A percentile compares a stretch with the other conserved stretches of the same genome.
phyloP scores from a whole-genome alignment of 2,113 vertebrate species.

The Daboia siamensis region DNA sequence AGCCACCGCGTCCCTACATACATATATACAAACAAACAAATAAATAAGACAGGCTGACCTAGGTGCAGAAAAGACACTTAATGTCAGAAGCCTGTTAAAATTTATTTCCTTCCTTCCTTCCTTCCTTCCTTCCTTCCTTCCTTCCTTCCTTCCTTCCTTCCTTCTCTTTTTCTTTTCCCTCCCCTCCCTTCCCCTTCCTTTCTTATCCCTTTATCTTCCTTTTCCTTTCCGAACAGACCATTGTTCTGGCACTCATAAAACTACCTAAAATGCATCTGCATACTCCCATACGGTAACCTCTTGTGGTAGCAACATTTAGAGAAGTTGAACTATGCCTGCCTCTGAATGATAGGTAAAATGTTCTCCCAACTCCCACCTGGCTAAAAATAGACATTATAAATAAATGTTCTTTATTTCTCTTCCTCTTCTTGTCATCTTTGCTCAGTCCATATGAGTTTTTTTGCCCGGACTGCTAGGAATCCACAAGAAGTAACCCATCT shows the following conservation, averaged over 20 bases:
- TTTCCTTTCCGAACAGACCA: too few species aligned
- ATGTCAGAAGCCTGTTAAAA: not conserved
- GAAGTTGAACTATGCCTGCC: too few species aligned
- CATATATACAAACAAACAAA: too few species aligned
- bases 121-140: not conserved
- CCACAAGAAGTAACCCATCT: not conserved
- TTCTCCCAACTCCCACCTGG: not conserved
- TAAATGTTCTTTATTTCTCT: not conserved
- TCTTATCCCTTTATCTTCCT: too few species aligned
- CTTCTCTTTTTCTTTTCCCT: too few species aligned
- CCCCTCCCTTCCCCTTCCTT: too few species aligned
- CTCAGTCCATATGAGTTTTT: not conserved
- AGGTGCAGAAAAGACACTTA: conserved; percentile 4
- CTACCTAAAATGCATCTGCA: too few species aligned
- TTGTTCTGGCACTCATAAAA: too few species aligned
- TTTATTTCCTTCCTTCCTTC: not conserved
- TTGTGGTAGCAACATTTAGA: too few species aligned
- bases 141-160: too few species aligned
- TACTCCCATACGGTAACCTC: too few species aligned
- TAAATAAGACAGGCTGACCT: not conserved
- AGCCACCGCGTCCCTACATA: too few species aligned
- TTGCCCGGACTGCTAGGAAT: not conserved
- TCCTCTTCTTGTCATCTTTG: not conserved
- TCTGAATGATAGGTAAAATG: not conserved
- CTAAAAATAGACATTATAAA: not conserved